phyloP scores from a whole-genome alignment of 2,888 invertebrate species.

The Cataglyphis rosenhaueri region DNA sequence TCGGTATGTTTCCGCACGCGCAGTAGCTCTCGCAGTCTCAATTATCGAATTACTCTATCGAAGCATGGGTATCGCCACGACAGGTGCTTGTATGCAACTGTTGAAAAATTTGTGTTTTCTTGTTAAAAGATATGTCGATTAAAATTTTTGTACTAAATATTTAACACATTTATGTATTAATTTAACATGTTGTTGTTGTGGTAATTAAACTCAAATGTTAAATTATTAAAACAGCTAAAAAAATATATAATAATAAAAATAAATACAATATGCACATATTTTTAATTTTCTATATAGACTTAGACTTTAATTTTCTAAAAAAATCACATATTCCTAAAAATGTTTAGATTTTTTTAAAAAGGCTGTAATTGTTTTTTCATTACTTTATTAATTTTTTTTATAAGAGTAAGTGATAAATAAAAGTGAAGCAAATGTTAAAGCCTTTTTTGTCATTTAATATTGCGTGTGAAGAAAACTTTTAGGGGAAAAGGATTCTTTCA shows the following conservation, averaged over 20 bases:
- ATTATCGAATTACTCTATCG: constrained; percentile 62
- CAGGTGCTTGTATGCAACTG: background rate
- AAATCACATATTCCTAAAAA: background rate
- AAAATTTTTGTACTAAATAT: too few species aligned
- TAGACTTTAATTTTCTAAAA: too few species aligned
- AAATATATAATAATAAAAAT: too few species aligned
- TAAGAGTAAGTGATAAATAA: background rate
- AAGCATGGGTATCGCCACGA: constrained; percentile 16
- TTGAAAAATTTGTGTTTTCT: too few species aligned
- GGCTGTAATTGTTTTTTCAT: constrained; percentile 3
- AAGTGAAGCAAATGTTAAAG: background rate
- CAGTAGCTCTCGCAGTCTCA: constrained; percentile 6
- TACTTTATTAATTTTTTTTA: constrained; percentile 2
- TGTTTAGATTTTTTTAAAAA: background rate
- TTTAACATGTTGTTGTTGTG: too few species aligned
- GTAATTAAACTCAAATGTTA: too few species aligned
- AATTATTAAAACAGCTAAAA: too few species aligned
- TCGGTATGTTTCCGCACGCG: constrained; percentile 10
- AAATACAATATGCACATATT: too few species aligned
- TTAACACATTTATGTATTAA: too few species aligned
- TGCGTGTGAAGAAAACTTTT: background rate
- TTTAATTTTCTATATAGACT: too few species aligned
- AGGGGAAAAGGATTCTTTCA: background rate
- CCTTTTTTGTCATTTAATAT: background rate
- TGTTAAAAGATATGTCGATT: too few species aligned